phyloP scores from a whole-genome alignment of 2,888 invertebrate species.

The Coleophora flavipennella region DNA sequence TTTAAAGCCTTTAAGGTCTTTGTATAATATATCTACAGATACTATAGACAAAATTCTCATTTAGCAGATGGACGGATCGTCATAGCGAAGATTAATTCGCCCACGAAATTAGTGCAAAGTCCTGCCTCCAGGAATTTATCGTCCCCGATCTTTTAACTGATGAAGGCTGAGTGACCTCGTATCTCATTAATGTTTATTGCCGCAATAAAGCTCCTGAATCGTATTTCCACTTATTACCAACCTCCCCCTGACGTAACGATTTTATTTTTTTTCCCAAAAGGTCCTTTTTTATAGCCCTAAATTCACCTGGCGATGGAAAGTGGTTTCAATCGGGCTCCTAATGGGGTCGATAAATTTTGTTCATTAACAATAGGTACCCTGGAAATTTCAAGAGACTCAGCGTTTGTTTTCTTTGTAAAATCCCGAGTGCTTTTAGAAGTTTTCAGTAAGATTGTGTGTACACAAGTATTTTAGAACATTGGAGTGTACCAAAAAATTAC shows the following conservation, averaged over 20 bases:
- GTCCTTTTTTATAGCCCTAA: no score
- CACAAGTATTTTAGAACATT: no score
- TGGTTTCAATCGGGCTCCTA: neutral
- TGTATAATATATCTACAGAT: neutral
- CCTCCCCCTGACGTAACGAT: neutral
- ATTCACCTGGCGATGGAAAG: no score
- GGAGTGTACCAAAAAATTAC: no score
- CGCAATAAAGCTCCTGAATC: slow-evolving; percentile 17
- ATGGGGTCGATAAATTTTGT: neutral
- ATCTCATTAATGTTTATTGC: slow-evolving; percentile 27
- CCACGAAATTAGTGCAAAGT: slow-evolving; percentile 34
- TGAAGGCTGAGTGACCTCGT: slow-evolving; percentile 21
- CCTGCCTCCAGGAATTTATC: slow-evolving; percentile 23
- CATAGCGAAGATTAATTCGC: slow-evolving; percentile 23
- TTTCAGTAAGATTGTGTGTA: no score
- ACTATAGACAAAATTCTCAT: neutral
- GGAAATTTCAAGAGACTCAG: no score
- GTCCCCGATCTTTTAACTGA: slow-evolving; percentile 25
- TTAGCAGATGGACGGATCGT: slow-evolving; percentile 8
- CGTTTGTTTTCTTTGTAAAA: no score
- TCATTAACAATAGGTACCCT: neutral
- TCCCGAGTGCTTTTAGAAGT: no score
- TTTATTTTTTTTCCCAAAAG: neutral
- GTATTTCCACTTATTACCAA: slow-evolving; percentile 2
- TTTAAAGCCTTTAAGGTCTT: no score